phyloP scores from a whole-genome alignment of 2,797 vertebrate species.

The Gobionotothen gibberifrons region DNA sequence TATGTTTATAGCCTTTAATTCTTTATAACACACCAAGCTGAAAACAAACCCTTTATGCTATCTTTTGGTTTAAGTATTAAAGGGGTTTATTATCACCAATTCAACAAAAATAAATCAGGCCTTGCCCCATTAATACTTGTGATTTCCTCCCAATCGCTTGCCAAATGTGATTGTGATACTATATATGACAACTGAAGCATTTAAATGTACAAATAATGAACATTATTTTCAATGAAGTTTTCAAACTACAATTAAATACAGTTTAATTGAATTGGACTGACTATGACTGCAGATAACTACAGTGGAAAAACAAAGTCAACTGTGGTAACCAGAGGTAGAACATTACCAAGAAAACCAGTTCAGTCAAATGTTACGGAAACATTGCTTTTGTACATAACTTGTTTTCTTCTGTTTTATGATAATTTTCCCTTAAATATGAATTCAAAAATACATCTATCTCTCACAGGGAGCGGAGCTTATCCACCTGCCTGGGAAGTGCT shows the following conservation, averaged over 20 bases:
- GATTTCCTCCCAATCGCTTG: too few relatives aligned
- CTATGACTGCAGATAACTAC: background rate
- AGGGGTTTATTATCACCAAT: background rate
- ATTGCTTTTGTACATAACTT: background rate
- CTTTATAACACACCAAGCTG: too few relatives aligned
- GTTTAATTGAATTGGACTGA: background rate
- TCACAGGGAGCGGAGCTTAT: constrained; percentile 89
- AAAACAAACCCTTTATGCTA: too few relatives aligned
- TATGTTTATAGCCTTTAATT: too few relatives aligned
- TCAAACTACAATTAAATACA: background rate
- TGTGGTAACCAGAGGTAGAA: background rate
- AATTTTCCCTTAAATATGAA: background rate
- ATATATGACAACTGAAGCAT: background rate
- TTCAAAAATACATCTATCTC: background rate
- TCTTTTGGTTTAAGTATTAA: too few relatives aligned
- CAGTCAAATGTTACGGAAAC: background rate
- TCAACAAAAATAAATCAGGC: background rate
- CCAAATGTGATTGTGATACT: too few relatives aligned
- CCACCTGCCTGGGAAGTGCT: constrained; percentile 90
- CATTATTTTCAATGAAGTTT: background rate
- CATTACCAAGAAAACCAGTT: background rate
- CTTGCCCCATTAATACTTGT: too few relatives aligned
- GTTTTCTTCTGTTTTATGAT: background rate
- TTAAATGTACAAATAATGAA: background rate
- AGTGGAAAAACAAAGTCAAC: background rate